phyloP scores from a whole-genome alignment of 1,140 invertebrate species.

The Bombus superbus region DNA sequence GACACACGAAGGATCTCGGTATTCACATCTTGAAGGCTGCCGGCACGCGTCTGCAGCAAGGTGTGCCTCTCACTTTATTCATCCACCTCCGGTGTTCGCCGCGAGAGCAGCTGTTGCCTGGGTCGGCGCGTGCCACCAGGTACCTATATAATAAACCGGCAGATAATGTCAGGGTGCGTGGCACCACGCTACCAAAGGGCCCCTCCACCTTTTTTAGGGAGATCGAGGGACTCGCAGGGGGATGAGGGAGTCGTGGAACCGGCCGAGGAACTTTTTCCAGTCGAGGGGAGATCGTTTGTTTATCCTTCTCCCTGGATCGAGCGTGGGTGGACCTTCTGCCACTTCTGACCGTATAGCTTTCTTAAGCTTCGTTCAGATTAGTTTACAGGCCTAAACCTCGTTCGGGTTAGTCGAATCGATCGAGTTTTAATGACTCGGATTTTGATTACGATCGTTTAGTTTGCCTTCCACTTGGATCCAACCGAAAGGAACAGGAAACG shows the following conservation, averaged over 20 bases:
- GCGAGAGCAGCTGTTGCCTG: constrained; percentile 79
- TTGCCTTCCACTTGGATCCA: too few relatives aligned
- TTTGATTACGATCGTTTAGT: too few relatives aligned
- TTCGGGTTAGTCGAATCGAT: too few relatives aligned
- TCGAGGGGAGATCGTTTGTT: constrained; percentile 53
- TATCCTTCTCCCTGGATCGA: constrained; percentile 38
- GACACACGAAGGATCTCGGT: constrained; percentile 76
- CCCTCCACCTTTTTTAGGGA: constrained; percentile 30
- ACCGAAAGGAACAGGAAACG: too few relatives aligned
- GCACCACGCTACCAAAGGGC: constrained; percentile 71
- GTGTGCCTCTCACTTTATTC: constrained; percentile 78
- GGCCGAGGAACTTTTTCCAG: constrained; percentile 52
- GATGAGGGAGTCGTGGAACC: constrained; percentile 22
- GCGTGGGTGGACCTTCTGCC: constrained; percentile 49
- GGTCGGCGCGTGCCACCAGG: constrained; percentile 82
- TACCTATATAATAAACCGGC: constrained; percentile 80
- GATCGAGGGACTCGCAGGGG: not conserved
- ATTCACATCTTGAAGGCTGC: constrained; percentile 78
- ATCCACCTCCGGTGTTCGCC: constrained; percentile 70
- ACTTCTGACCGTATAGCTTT: not conserved
- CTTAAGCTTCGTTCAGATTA: not conserved
- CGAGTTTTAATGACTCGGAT: too few relatives aligned
- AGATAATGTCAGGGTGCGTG: constrained; percentile 80
- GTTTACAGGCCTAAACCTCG: too few relatives aligned
- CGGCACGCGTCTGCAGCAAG: constrained; percentile 78